These are phyloP conservation scores for Metridium senile DNA, from an alignment of 92 coral and sea anemone species.

Conservation along the genomic window DNA sequence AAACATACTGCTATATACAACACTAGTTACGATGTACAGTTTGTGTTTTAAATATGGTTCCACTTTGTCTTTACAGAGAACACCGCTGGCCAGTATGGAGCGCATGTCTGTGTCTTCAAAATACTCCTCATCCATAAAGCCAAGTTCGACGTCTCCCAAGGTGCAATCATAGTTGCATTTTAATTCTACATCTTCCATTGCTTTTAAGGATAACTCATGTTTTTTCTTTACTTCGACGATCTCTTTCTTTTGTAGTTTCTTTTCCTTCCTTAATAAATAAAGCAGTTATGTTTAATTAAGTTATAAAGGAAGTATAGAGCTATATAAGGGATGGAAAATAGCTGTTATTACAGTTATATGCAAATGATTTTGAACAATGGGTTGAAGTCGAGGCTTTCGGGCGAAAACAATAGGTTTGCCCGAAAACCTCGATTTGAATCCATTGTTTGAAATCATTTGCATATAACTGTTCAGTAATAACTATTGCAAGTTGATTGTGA, in stretches of 20 bases:
- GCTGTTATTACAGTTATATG: too few relatives aligned
- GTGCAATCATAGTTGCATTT: slow-evolving; percentile 13
- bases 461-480: too few relatives aligned
- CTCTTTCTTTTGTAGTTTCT: slow-evolving; percentile 47
- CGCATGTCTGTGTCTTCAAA: slow-evolving; percentile 42
- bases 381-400: too few relatives aligned
- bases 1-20: slow-evolving; percentile 54
- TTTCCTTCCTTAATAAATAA: slow-evolving; percentile 25
- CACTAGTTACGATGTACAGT: slow-evolving; percentile 49
- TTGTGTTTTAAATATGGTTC: slow-evolving; percentile 32
- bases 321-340: too few relatives aligned
- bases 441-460: too few relatives aligned
- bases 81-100: slow-evolving; percentile 23
- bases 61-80: slow-evolving; percentile 46
- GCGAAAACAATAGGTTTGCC: too few relatives aligned
- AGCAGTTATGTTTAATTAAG: too few relatives aligned
- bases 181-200: slow-evolving; percentile 26
- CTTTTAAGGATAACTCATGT: slow-evolving; percentile 21
- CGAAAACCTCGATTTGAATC: too few relatives aligned
- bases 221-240: slow-evolving; percentile 23
- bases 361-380: too few relatives aligned
- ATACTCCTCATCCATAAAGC: slow-evolving; percentile 54
- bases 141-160: slow-evolving; percentile 62
- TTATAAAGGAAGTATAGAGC: too few relatives aligned
- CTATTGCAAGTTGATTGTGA: too few relatives aligned